These are phyloP conservation scores for Sinocyclocheilus anshuiensis DNA, from an alignment of 2,113 vertebrate genomes.

Conservation along the genomic window DNA sequence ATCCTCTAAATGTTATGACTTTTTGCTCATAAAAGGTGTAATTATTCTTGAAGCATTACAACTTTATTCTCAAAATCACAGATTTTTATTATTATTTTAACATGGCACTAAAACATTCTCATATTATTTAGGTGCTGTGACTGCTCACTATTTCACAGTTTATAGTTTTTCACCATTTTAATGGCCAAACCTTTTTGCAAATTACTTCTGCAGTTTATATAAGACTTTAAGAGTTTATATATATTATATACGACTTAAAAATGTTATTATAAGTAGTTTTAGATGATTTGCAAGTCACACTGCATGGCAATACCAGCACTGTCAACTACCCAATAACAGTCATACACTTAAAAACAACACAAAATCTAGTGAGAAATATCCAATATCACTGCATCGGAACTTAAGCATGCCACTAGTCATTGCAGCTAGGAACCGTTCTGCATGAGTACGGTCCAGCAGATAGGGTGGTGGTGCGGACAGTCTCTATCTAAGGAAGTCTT, in stretches of 20 bases:
- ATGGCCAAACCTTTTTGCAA: background rate
- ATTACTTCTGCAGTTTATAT: background rate
- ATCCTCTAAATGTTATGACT: background rate
- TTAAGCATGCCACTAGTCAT: background rate
- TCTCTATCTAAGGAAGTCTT: slow-evolving; percentile 23
- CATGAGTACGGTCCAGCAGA: slow-evolving; percentile 11
- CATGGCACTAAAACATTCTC: background rate
- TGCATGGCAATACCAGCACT: background rate
- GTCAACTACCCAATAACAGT: background rate
- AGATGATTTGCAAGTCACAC: background rate
- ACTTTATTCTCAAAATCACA: background rate
- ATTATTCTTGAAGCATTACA: background rate
- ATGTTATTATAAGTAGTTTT: background rate
- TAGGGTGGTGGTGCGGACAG: background rate
- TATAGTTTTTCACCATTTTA: background rate
- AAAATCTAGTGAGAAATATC: background rate
- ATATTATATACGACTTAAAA: background rate
- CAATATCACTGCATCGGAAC: background rate
- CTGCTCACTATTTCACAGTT: background rate
- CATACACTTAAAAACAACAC: background rate
- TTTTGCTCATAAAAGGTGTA: background rate
- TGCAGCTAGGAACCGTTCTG: background rate
- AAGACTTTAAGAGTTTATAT: too few species aligned
- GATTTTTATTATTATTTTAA: background rate
- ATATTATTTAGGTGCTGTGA: background rate